A percentile compares a stretch with the other conserved stretches of the same genome.
phyloP scores from a whole-genome alignment of 30 jellyfish, hydroid and myxozoan species.

The Aurelia coerulea region DNA sequence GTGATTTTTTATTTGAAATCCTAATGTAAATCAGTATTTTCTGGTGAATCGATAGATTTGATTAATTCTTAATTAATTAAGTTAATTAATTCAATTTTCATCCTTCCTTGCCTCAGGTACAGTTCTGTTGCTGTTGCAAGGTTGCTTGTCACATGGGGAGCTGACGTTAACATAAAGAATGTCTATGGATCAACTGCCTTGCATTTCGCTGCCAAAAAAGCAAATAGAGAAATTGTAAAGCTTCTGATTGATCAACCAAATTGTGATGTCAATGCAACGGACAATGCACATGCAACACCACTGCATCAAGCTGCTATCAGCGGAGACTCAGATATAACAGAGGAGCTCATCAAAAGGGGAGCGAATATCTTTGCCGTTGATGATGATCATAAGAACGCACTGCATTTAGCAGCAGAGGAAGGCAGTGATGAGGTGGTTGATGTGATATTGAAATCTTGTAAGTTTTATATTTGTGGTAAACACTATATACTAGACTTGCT shows the following conservation, averaged over 20 bases:
- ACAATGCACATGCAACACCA: constrained; percentile 80
- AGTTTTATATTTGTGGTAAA: background rate
- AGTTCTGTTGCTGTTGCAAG: constrained; percentile 74
- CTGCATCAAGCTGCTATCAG: constrained; percentile 88
- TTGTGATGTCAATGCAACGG: constrained; percentile 54
- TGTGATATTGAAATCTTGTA: constrained; percentile 65
- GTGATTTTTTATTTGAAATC: too few relatives aligned
- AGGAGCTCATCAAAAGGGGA: constrained; percentile 65
- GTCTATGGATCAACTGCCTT: constrained; percentile 85
- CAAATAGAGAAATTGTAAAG: constrained; percentile 78
- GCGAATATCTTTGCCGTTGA: constrained; percentile 76
- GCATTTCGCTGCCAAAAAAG: constrained; percentile 88
- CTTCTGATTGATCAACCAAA: constrained; percentile 54
- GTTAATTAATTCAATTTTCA: too few relatives aligned
- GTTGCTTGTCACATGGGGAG: constrained; percentile 71
- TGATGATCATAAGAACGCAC: constrained; percentile 73
- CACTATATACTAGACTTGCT: too few relatives aligned
- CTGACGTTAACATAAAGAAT: constrained; percentile 42
- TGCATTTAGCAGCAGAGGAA: constrained; percentile 95
- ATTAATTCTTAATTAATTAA: too few relatives aligned
- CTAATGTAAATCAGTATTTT: too few relatives aligned
- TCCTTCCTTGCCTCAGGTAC: constrained; percentile 45
- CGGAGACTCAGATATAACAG: constrained; percentile 76
- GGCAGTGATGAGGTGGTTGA: constrained; percentile 65
- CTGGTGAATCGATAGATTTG: too few relatives aligned